A percentile compares a stretch with the other conserved stretches of the same genome.
phyloP scores from a whole-genome alignment of 2,797 vertebrate genomes.

The Luscinia megarhynchos region DNA sequence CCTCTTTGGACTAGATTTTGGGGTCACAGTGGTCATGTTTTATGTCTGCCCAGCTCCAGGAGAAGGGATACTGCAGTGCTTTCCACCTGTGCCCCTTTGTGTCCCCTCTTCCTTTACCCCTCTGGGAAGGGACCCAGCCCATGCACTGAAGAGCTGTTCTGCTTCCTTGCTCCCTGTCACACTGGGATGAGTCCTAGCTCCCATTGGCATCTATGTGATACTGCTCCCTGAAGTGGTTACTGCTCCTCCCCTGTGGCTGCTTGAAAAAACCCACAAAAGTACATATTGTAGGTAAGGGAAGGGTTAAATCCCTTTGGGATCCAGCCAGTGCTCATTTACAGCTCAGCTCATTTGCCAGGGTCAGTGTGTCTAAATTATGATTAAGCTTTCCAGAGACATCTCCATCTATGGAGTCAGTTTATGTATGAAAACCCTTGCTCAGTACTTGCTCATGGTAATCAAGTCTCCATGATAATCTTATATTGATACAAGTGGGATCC shows the following conservation, averaged over 20 bases:
- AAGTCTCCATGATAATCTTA: not conserved
- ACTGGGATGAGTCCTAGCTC: not conserved
- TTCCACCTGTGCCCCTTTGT: not conserved
- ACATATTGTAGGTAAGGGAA: not conserved
- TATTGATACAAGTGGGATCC: not conserved
- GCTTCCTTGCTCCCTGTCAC: not conserved
- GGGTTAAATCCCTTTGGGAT: not conserved
- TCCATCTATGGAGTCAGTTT: not conserved
- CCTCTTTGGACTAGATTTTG: not conserved
- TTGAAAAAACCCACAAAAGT: not conserved
- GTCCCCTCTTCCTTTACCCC: not conserved
- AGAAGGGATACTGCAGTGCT: not conserved
- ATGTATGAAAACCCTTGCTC: not conserved
- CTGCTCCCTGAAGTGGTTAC: not conserved
- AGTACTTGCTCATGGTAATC: not conserved
- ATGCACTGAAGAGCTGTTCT: not conserved
- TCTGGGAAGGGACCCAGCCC: not conserved
- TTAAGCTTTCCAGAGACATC: not conserved
- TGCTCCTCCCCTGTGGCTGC: not conserved
- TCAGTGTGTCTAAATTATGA: not conserved
- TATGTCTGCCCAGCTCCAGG: not conserved
- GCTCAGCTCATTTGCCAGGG: not conserved
- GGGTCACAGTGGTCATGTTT: not conserved
- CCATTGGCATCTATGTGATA: fast-evolving
- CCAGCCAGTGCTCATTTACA: not conserved